Evolutionary conservation across 2,797 vertebrate genomes (phyloP).

Genomic region (Distichodus sexfasciatus): DNA sequence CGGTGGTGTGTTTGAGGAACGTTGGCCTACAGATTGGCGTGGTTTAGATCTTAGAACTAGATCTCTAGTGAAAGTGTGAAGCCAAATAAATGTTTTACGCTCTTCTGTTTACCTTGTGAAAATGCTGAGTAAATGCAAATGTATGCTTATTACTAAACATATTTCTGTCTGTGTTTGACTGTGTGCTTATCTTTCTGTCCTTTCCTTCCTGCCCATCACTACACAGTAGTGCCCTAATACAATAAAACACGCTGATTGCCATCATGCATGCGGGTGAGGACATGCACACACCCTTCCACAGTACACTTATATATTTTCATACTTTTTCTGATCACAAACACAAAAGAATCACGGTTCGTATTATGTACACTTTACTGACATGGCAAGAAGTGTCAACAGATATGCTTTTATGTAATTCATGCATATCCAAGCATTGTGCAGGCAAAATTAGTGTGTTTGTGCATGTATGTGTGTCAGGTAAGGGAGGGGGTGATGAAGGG

Average conservation of each 20-base stretch:
- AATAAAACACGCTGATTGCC: not conserved
- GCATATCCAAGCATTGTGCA: not conserved
- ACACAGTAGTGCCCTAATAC: not conserved
- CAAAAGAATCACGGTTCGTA: not conserved
- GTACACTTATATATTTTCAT: slow-evolving; percentile 3
- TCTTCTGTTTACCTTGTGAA: too few relatives aligned
- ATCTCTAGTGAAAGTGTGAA: too few relatives aligned
- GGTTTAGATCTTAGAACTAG: slow-evolving; percentile 21
- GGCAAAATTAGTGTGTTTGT: not conserved
- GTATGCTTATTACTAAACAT: too few relatives aligned
- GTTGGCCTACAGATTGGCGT: slow-evolving; percentile 40
- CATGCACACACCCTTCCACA: slow-evolving; percentile 8
- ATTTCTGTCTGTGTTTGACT: too few relatives aligned
- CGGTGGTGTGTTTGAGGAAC: not conserved
- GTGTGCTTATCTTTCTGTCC: not conserved
- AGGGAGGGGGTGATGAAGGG: slow-evolving; percentile 48
- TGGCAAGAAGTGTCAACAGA: not conserved
- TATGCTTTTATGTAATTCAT: not conserved
- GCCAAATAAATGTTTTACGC: too few relatives aligned
- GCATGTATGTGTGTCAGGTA: slow-evolving; percentile 34
- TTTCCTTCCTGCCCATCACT: not conserved
- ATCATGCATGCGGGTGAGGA: slow-evolving; percentile 2
- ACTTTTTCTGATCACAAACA: not conserved
- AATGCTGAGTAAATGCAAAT: too few relatives aligned
- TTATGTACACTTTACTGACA: not conserved